Base-by-base conservation (phyloP, 2,888 invertebrate species). In the Tetheella fluctuosa region DNA sequence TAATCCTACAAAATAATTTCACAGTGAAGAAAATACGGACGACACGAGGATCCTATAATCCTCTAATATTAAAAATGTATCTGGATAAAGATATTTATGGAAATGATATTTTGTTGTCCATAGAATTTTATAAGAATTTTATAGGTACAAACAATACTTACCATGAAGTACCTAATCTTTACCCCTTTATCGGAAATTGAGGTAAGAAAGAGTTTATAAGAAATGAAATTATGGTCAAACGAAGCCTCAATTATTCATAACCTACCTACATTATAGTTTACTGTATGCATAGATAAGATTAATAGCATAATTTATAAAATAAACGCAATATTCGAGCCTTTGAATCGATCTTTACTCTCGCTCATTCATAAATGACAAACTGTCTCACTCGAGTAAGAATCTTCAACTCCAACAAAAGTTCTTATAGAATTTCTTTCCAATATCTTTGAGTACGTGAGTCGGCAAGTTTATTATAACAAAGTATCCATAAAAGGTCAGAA, bases 401-500 rank as follows among this genome's bases (percentile, higher is more conserved):
- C 48, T 48, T 20, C 48, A 2, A 20, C 10, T 48, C 48, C 10
- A 48, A 48, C 48, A 48, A 48, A 48, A 48, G 20, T 48, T 48
- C 48, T 10, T 20, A 42, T 17, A 48, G 48, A 48, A 48, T 48
- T 15, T 20, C 48, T 48, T 48, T 48, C 20, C 48, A 48, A 48
- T 48, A 48, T n/a, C 48, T 20, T n/a, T 20, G 48, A 48, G 48
- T 20, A n/a, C 17, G 48, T 48, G 48, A 48, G 48, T 48, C 48
- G 10, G 48, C 20, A 20, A 48, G 20, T 48, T 20, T 48, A 20
- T 48, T 48, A 48, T 48, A 20, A 20, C 15, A 48, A 8, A 42
- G 42, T 42, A 42, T 42, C 2, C 5, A 17, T 2, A 42, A 17
- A 42, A 42, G 42, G 42, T 42, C 42, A 42, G 17, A 10, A 20